Base-by-base conservation (phyloP, 1,140 invertebrate species). In the Thaumetopoea pityocampa region DNA sequence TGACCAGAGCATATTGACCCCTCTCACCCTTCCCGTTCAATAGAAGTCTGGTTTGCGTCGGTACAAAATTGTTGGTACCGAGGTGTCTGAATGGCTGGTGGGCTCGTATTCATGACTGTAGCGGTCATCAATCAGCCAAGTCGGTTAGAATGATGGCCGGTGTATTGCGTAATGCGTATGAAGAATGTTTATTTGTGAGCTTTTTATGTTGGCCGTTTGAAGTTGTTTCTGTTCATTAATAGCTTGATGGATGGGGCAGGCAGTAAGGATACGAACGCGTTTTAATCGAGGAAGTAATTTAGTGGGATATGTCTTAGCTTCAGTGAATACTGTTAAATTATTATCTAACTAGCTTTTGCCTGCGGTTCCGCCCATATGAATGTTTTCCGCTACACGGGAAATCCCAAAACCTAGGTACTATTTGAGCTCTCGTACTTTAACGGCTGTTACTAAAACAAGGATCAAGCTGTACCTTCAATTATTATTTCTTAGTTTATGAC, bases 131-230 rank as follows among this genome's bases (percentile, higher is more conserved):
- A 72, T 72, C 68, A 72, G 59, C 19, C 40, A 35, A 50, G 62
- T 51, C 51, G 56, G 48, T 60, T 64, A 51, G 54, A 60, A 54
- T 54, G 52, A 63, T 59, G 51, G 44, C 41, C 47, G 46, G 51
- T 56, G 49, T 58, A 63, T 71, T 67, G 57, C 56, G 52, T 65
- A 67, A 68, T 67, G 63, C 58, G 56, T 66, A 61, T 56, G 61
- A 61, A 61, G 54, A 60, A 51, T 63, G 58, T 69, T 62, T 51
- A 49, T 52, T 52, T 52, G 48, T 51, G 27, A 40, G 23, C 44
- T 61, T 50, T 58, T 59, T 51, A 46, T 54, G 28, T 35, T 35
- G 38, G 38, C 49, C 50, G 48, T 38, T 40, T 40, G 18, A 38
- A 37, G 35, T 45, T 36, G 26, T 30, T 33, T 32, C 46, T 18